Evolutionary conservation across 2,113 vertebrate genomes (phyloP).

Genomic region (Tetrax tetrax): DNA sequence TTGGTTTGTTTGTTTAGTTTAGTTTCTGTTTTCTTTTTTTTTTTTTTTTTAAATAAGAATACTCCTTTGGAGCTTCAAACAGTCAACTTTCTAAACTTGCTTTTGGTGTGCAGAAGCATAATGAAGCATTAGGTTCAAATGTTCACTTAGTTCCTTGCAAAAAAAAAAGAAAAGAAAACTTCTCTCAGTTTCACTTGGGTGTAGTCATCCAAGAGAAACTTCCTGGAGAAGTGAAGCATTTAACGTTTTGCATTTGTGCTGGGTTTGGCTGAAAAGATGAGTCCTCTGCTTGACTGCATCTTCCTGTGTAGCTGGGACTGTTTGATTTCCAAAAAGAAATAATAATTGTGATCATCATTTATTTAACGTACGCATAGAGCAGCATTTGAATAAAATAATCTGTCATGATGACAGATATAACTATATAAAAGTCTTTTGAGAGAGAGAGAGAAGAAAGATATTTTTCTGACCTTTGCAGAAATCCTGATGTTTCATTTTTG

Average conservation of each 20-base stretch:
- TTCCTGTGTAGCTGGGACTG: background rate
- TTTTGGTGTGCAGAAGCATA: background rate
- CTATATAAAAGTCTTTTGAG: background rate
- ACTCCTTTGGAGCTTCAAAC: background rate
- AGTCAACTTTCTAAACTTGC: background rate
- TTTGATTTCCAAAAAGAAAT: background rate
- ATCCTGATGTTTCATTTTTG: background rate
- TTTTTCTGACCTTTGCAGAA: background rate
- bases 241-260: background rate
- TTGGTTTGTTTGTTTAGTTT: background rate
- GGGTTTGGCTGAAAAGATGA: background rate
- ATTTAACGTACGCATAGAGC: background rate
- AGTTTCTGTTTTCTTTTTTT: too few relatives aligned
- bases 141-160: slow-evolving; percentile 38
- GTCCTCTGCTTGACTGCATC: background rate
- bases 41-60: background rate
- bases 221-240: slow-evolving; percentile 43
- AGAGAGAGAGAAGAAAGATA: background rate
- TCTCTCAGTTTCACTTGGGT: background rate
- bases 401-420: background rate
- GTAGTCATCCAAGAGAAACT: slow-evolving; percentile 57
- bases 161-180: background rate
- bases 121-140: slow-evolving; percentile 32
- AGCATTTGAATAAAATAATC: background rate
- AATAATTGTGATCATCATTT: background rate